These are phyloP conservation scores for Penaeus japonicus DNA, from an alignment of 1,140 invertebrate species.

Conservation along the genomic window DNA sequence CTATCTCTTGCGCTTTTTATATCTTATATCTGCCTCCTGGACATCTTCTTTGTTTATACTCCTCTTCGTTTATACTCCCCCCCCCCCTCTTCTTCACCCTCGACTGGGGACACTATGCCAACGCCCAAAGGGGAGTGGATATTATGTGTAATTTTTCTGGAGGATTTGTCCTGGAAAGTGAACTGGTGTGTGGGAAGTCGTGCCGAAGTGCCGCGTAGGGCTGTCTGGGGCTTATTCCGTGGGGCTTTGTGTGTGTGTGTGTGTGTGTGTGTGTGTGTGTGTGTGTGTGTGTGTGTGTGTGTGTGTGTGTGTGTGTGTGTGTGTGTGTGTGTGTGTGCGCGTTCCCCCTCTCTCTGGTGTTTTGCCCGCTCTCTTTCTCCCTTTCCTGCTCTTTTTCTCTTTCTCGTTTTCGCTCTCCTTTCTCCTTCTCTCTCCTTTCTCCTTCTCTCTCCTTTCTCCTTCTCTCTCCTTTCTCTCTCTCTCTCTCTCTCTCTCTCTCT, in stretches of 20 bases:
- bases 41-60: too few species aligned
- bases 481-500: too few species aligned
- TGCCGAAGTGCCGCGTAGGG: neutral
- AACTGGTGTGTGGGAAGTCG: too few species aligned
- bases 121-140: too few species aligned
- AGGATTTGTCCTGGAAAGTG: too few species aligned
- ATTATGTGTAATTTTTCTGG: too few species aligned
- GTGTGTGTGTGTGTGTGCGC: neutral
- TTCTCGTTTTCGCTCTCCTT: neutral
- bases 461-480: neutral
- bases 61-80: too few species aligned
- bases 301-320: neutral
- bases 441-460: neutral
- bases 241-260: neutral
- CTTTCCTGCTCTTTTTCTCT: neutral
- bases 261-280: neutral
- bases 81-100: too few species aligned
- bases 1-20: too few species aligned
- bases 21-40: too few species aligned
- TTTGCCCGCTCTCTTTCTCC: neutral
- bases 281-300: neutral
- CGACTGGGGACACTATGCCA: too few species aligned
- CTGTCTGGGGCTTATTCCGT: neutral
- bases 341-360: neutral
- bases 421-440: conserved; percentile 9